These are phyloP conservation scores for Antheraea mylitta DNA, from an alignment of 1,140 invertebrate species.

Conservation along the genomic window DNA sequence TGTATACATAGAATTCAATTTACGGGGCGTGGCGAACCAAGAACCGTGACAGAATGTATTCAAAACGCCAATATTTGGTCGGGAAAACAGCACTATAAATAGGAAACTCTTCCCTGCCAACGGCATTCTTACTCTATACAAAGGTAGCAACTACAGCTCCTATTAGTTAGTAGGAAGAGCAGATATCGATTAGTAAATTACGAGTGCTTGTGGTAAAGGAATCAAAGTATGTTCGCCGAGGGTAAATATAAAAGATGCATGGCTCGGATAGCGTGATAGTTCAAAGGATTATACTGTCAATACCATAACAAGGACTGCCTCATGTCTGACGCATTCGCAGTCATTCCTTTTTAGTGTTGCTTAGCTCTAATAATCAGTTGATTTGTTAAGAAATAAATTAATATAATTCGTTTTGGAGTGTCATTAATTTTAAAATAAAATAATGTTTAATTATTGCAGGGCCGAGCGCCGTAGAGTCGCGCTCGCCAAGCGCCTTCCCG, in stretches of 20 bases:
- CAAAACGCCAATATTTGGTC: slow-evolving; percentile 71
- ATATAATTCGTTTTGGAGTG: neutral
- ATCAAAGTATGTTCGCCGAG: slow-evolving; percentile 75
- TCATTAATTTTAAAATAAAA: neutral
- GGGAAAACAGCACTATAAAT: slow-evolving; percentile 72
- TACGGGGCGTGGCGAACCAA: slow-evolving; percentile 76
- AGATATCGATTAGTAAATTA: slow-evolving; percentile 64
- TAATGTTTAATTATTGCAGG: slow-evolving; percentile 66
- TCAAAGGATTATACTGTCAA: slow-evolving; percentile 65
- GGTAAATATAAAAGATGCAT: slow-evolving; percentile 78
- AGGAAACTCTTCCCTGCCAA: slow-evolving; percentile 53
- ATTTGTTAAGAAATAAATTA: neutral
- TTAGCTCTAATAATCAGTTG: neutral
- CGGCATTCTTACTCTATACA: slow-evolving; percentile 49
- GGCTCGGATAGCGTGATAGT: slow-evolving; percentile 74
- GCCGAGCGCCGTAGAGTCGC: slow-evolving; percentile 74
- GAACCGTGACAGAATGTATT: slow-evolving; percentile 76
- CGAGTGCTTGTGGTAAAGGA: slow-evolving; percentile 61
- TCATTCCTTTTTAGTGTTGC: slow-evolving; percentile 12
- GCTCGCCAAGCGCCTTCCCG: slow-evolving; percentile 71
- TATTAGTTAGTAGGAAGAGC: slow-evolving; percentile 20
- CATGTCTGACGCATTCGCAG: slow-evolving; percentile 40
- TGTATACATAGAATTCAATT: slow-evolving; percentile 75
- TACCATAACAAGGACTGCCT: slow-evolving; percentile 41
- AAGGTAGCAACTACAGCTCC: slow-evolving; percentile 47